Conservation (phyloP, 1,140 invertebrate species). For the Druon quercuslanigerum region DNA sequence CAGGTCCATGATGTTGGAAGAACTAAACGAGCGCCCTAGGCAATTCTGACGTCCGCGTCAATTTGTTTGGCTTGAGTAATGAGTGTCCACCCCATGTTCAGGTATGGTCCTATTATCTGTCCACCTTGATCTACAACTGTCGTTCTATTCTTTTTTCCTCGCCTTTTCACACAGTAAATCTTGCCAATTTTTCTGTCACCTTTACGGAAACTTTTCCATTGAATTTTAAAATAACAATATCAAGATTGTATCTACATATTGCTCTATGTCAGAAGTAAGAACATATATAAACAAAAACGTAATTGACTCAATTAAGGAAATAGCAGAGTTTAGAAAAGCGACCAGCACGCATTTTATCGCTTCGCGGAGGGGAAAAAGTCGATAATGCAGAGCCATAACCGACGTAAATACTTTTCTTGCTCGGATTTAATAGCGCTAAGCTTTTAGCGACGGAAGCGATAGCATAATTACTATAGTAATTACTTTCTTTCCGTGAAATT, state of each 20-base stretch:
- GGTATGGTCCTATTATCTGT: too few relatives aligned
- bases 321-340: too few relatives aligned
- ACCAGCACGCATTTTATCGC: neutral
- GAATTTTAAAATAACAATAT: too few relatives aligned
- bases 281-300: too few relatives aligned
- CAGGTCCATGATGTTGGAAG: constrained; percentile 23
- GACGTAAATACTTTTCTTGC: constrained; percentile 26
- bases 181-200: too few relatives aligned
- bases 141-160: too few relatives aligned
- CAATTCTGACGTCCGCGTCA: constrained; percentile 28
- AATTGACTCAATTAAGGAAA: neutral
- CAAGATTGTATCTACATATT: too few relatives aligned
- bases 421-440: constrained; percentile 5
- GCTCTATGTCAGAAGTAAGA: too few relatives aligned
- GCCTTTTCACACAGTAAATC: too few relatives aligned
- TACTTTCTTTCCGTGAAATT: neutral
- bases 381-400: constrained; percentile 10
- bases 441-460: constrained; percentile 27
- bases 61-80: constrained; percentile 35
- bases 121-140: too few relatives aligned
- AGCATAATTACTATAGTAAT: constrained; percentile 13
- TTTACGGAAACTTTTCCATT: too few relatives aligned
- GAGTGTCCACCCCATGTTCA: neutral
- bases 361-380: neutral
- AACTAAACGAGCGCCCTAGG: constrained; percentile 28